Conservation (phyloP, 2,888 invertebrate species). For the Cheilosia vernalis region DNA sequence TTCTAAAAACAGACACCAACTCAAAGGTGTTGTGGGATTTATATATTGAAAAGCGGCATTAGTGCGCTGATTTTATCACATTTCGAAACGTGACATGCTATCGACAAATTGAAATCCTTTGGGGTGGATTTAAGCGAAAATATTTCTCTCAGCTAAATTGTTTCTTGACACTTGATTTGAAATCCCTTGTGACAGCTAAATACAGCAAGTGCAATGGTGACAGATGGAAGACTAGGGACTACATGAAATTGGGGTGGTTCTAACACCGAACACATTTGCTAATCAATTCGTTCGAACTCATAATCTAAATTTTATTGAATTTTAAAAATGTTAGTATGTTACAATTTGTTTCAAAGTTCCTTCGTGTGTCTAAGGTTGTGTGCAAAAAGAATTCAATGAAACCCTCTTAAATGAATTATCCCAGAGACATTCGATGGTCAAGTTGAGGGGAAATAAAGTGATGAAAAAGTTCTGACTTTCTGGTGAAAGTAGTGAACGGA, state of each 20-base stretch:
- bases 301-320: too few species aligned
- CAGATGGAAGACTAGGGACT: neutral
- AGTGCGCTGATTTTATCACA: slow-evolving; percentile 71
- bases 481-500: too few species aligned
- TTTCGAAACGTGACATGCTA: slow-evolving; percentile 65
- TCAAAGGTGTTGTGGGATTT: neutral
- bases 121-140: slow-evolving; percentile 71
- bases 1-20: slow-evolving; percentile 17
- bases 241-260: neutral
- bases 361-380: too few species aligned
- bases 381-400: too few species aligned
- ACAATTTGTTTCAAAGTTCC: too few species aligned
- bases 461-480: too few species aligned
- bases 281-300: neutral
- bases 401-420: too few species aligned
- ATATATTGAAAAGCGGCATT: slow-evolving; percentile 16
- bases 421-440: too few species aligned
- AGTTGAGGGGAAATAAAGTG: too few species aligned
- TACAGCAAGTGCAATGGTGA: slow-evolving; percentile 7
- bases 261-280: too few species aligned
- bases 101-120: slow-evolving; percentile 71
- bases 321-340: too few species aligned
- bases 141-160: slow-evolving; percentile 64
- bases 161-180: slow-evolving; percentile 63
- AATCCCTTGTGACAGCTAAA: slow-evolving; percentile 55